Evolutionary conservation across 2,888 invertebrate genomes (phyloP).

Genomic region (Nemotelus nigrinus): DNA sequence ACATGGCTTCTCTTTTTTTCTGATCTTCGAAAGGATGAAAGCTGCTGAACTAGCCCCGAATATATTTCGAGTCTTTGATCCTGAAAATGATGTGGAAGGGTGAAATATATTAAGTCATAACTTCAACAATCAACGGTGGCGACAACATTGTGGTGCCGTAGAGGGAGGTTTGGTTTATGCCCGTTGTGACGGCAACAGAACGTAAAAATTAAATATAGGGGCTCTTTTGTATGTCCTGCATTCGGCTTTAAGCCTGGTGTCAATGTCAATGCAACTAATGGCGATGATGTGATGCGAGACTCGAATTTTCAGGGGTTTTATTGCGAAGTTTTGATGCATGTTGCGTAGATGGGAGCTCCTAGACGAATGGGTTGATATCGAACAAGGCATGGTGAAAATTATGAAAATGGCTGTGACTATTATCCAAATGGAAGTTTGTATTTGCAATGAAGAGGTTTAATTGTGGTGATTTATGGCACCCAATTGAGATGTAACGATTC

Average conservation of each 20-base stretch:
- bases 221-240: too few relatives aligned
- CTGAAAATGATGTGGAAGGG: conserved; percentile 22
- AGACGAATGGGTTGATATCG: not conserved
- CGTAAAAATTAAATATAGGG: too few relatives aligned
- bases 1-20: conserved; percentile 11
- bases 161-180: too few relatives aligned
- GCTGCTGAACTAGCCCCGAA: not conserved
- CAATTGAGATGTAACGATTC: conserved; percentile 42
- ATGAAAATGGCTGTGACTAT: conserved; percentile 32
- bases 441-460: conserved; percentile 27
- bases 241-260: not conserved
- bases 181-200: too few relatives aligned
- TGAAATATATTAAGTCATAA: conserved; percentile 44
- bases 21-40: conserved; percentile 5
- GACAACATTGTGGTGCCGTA: too few relatives aligned
- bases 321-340: conserved; percentile 24
- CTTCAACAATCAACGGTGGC: not conserved
- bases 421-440: conserved; percentile 29
- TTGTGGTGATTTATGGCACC: conserved; percentile 40
- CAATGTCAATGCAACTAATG: conserved; percentile 18
- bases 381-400: not conserved
- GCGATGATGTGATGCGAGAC: conserved; percentile 22
- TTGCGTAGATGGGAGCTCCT: not conserved
- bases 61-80: not conserved
- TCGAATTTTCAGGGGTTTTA: conserved; percentile 39